These are phyloP conservation scores for Papilio gigon DNA, from an alignment of 2,888 invertebrate species.

Conservation along the genomic window DNA sequence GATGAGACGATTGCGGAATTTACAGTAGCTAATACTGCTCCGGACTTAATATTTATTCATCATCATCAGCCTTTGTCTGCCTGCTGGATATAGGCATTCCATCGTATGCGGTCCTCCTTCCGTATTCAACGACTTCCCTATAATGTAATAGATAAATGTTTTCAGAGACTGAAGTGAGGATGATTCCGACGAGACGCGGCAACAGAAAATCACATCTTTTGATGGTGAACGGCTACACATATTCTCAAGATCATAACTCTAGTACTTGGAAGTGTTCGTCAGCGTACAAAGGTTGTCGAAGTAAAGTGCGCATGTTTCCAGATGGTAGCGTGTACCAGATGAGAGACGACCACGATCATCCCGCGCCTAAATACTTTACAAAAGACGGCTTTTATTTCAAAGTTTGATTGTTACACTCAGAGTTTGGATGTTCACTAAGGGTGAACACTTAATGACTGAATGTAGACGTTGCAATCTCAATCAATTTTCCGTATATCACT, in stretches of 20 bases:
- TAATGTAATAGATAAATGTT: constrained; percentile 23
- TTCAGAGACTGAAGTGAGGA: constrained; percentile 45
- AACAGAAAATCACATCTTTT: constrained; percentile 50
- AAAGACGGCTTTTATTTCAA: constrained; percentile 48
- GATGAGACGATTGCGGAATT: no score
- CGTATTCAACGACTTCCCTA: no score
- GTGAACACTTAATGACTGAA: no score
- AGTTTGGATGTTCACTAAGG: no score
- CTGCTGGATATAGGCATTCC: no score
- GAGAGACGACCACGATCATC: constrained; percentile 47
- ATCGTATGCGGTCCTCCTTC: no score
- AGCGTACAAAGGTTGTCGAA: constrained; percentile 47
- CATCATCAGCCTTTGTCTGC: no score
- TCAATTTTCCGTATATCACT: no score
- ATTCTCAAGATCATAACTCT: constrained; percentile 57
- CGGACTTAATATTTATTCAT: no score
- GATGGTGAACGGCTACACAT: constrained; percentile 57
- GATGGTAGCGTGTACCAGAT: constrained; percentile 42
- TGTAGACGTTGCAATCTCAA: no score
- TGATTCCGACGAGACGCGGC: constrained; percentile 53
- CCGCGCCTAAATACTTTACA: constrained; percentile 48
- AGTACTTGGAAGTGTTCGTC: constrained; percentile 56
- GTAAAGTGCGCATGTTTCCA: constrained; percentile 45
- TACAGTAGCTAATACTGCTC: no score
- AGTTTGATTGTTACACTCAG: constrained; percentile 41